Conservation (phyloP, 1,140 invertebrate genomes). For the Drosophila tani region DNA sequence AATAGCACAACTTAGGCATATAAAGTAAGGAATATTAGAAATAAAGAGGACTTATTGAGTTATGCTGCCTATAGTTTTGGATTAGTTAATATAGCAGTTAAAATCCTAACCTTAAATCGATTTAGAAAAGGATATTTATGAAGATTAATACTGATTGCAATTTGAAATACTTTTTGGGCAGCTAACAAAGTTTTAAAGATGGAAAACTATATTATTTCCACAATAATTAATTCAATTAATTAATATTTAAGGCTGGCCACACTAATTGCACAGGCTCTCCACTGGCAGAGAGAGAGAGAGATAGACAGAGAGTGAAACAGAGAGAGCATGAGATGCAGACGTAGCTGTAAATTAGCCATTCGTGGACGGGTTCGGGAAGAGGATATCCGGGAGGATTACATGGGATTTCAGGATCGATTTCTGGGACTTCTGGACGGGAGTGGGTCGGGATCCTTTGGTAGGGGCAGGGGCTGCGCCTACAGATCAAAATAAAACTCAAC, state of each 20-base stretch:
- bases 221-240: background rate
- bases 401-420: background rate
- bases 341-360: constrained; percentile 50
- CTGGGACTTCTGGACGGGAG: constrained; percentile 1
- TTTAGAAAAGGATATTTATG: background rate
- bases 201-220: background rate
- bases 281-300: constrained; percentile 10
- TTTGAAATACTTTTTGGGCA: background rate
- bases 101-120: constrained; percentile 9
- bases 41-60: background rate
- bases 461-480: constrained; percentile 72
- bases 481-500: constrained; percentile 85
- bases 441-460: constrained; percentile 28
- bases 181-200: background rate
- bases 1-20: background rate
- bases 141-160: constrained; percentile 12
- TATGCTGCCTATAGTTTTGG: background rate
- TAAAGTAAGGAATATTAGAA: background rate
- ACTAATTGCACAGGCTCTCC: constrained; percentile 1
- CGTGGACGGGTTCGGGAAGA: background rate
- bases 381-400: background rate
- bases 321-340: constrained; percentile 44
- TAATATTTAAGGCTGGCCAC: constrained; percentile 7
- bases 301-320: constrained; percentile 19
- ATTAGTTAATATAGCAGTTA: background rate